These are phyloP conservation scores for Ibidorhyncha struthersii DNA, from an alignment of 2,113 vertebrate species.

Conservation along the genomic window DNA sequence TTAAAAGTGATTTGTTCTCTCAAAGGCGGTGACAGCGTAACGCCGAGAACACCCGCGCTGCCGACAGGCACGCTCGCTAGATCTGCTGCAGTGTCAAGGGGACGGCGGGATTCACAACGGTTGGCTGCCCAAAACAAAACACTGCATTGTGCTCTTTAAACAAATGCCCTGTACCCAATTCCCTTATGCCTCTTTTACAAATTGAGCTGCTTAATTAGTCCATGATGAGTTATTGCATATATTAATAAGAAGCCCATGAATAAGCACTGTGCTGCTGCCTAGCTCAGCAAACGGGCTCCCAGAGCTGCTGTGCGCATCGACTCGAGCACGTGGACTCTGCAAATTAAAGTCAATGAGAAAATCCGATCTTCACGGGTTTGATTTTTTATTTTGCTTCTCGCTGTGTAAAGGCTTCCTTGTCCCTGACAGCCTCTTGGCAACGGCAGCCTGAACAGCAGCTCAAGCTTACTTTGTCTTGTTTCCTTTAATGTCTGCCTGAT, in stretches of 20 bases:
- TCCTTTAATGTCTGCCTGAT: not conserved
- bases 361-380: not conserved
- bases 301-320: not conserved
- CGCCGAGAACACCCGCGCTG: accelerated
- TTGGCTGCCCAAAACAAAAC: not conserved
- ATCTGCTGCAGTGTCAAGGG: not conserved
- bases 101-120: not conserved
- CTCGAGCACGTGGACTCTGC: not conserved
- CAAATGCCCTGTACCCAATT: not conserved
- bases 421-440: not conserved
- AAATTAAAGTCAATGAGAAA: not conserved
- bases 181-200: not conserved
- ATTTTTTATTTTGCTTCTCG: not conserved
- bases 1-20: not conserved
- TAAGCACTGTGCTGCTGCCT: not conserved
- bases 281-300: not conserved
- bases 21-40: not conserved
- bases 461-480: not conserved
- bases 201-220: conserved; percentile 16
- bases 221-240: not conserved
- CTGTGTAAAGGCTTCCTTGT: not conserved
- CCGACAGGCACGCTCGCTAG: not conserved
- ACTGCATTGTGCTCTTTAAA: not conserved
- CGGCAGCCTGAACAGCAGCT: not conserved
- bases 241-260: not conserved